Evolutionary conservation across 2,797 vertebrate genomes (phyloP).

Genomic region (Syndactyla subalaris): DNA sequence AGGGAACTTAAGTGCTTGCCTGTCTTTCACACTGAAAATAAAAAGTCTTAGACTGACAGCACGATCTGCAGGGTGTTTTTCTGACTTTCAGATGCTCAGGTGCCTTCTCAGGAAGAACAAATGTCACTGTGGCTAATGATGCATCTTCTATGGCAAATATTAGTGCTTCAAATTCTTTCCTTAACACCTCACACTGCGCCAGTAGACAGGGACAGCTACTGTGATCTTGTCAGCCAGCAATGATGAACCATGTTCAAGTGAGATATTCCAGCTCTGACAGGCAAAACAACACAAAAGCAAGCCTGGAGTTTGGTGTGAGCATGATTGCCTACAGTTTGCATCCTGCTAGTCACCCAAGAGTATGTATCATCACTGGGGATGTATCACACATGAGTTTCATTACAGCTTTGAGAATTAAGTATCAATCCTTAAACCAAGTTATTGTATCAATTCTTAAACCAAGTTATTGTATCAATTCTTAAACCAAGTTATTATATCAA

Average conservation of each 20-base stretch:
- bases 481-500: neutral
- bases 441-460: neutral
- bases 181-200: neutral
- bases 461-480: neutral
- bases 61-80: neutral
- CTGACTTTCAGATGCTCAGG: neutral
- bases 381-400: neutral
- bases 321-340: neutral
- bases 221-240: neutral
- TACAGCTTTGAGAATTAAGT: neutral
- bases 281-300: neutral
- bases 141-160: neutral
- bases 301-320: neutral
- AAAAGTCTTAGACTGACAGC: neutral
- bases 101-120: neutral
- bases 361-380: neutral
- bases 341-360: neutral
- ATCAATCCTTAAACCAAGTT: neutral
- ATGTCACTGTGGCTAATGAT: accelerated
- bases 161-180: neutral
- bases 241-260: neutral
- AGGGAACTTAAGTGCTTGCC: neutral
- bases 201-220: neutral
- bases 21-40: neutral
- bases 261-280: neutral